Base-by-base conservation (phyloP, 2,888 invertebrate species). In the Cyrtodaria siliqua region DNA sequence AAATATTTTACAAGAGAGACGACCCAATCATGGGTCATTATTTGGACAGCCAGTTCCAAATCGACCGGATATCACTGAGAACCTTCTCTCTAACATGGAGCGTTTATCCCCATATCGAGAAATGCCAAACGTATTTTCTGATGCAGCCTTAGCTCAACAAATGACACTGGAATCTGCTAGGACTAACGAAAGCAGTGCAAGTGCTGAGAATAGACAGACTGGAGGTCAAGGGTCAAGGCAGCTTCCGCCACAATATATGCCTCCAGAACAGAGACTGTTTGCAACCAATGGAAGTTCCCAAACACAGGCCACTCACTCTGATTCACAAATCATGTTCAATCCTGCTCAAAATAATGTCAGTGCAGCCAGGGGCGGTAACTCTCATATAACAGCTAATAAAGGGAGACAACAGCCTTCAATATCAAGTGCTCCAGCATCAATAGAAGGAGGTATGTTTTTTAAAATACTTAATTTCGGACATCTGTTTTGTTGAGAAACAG, bases 251-350 rank as follows among this genome's bases (percentile, higher is more conserved):
- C 44, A 57, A 38, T 69, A 76, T 52, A 49, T 80, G 23, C 77
- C 77, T 18, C 74, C 74, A 52, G 60, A 77, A 20, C 70, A 71
- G 16, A 53, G 81, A 53, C 59, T 81, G 49, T 77, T 81, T 77
- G 63, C 76, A n/a, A 59, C 61, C 24, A 40, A 49, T 9, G 44
- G 29, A 2, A 56, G 40, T 12, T 40, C 50, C 49, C 61, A 50
- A 16, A 38, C 63, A 20, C 26, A 47, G 8, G 40, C 53, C 20
- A 20, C 44, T 16, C 44, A 44, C 9, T 67, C 73, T 18, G 67
- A 61, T 20, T 68, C 77, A 23, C 77, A 77, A 49, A 44, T 77
- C 16, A 47, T 72, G 62, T 77, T 77, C 53, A 57, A 77, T 44
- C 50, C 44, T 44, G n/a, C 3, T 16, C 3, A 6, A 3, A 16